Evolutionary conservation across 2,113 vertebrate genomes (phyloP).

Genomic region (Urocitellus parryii): DNA sequence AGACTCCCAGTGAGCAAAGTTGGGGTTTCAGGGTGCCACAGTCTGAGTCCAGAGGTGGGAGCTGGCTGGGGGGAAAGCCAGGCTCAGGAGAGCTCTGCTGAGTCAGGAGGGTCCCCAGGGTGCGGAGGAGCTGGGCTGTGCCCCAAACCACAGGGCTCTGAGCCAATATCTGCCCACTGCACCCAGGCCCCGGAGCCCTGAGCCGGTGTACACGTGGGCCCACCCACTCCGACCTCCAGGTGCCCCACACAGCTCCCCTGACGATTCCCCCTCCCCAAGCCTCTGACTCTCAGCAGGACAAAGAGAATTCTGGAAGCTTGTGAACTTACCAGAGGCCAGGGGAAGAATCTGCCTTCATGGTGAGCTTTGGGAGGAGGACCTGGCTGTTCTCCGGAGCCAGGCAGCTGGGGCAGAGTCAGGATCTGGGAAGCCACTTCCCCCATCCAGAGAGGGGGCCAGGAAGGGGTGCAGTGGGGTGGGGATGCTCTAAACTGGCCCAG

Average conservation of each 20-base stretch:
- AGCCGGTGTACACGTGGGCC: neutral
- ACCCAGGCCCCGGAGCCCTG: rapidly evolving
- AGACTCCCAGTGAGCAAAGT: neutral
- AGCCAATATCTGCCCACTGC: neutral
- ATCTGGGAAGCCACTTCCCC: too few relatives aligned
- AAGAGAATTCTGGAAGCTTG: constrained; percentile 64
- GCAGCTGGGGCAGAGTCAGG: too few relatives aligned
- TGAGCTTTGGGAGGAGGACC: neutral
- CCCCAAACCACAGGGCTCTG: neutral
- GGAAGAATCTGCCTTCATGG: constrained; percentile 69
- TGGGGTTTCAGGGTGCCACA: neutral
- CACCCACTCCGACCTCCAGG: rapidly evolving
- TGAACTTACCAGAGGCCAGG: constrained; percentile 85
- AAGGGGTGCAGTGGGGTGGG: too few relatives aligned
- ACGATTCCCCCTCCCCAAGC: neutral
- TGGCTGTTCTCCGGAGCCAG: constrained; percentile 10
- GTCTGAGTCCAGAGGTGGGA: neutral
- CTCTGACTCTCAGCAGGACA: constrained; percentile 33
- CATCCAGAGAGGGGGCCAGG: too few relatives aligned
- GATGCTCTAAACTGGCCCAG: too few relatives aligned
- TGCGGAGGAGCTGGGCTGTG: neutral
- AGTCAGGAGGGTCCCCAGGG: neutral
- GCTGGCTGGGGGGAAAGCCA: neutral
- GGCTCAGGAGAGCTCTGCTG: neutral
- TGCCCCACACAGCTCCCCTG: neutral